phyloP scores from a whole-genome alignment of 1,140 invertebrate genomes.

The Lepidotrigona ventralis region DNA sequence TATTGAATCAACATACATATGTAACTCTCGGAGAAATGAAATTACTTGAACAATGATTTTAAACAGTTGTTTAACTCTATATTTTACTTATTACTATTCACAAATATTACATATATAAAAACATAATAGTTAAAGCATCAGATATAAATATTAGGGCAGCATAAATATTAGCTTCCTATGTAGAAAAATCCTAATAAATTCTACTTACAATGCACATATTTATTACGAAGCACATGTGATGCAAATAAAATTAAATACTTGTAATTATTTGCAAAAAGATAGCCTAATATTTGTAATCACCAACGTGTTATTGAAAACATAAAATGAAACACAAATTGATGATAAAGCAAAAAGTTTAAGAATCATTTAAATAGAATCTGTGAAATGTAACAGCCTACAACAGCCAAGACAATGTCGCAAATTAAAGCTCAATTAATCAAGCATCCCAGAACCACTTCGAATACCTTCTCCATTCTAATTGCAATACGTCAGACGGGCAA shows the following conservation, averaged over 20 bases:
- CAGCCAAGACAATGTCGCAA: neutral
- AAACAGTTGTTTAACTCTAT: neutral
- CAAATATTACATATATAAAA: no score
- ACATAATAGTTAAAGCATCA: no score
- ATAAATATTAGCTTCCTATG: no score
- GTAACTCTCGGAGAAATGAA: neutral
- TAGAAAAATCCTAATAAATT: no score
- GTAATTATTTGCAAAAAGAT: no score
- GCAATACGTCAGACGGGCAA: neutral
- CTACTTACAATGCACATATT: no score
- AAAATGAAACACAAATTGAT: neutral
- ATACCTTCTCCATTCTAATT: conserved; percentile 3
- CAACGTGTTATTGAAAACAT: no score
- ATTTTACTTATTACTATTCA: no score
- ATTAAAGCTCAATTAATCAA: conserved; percentile 1
- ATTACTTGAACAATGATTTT: neutral
- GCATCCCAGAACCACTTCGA: neutral
- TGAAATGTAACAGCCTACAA: neutral
- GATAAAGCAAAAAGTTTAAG: neutral
- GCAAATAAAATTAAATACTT: no score
- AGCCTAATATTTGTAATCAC: no score
- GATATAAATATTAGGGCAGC: no score
- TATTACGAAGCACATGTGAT: no score
- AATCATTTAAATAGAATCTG: neutral
- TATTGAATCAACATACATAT: neutral